Evolutionary conservation across 1,140 invertebrate species (phyloP), one percentile per base, ranked within the genome.

Genomic region (Zaprionus lachaisei): DNA sequence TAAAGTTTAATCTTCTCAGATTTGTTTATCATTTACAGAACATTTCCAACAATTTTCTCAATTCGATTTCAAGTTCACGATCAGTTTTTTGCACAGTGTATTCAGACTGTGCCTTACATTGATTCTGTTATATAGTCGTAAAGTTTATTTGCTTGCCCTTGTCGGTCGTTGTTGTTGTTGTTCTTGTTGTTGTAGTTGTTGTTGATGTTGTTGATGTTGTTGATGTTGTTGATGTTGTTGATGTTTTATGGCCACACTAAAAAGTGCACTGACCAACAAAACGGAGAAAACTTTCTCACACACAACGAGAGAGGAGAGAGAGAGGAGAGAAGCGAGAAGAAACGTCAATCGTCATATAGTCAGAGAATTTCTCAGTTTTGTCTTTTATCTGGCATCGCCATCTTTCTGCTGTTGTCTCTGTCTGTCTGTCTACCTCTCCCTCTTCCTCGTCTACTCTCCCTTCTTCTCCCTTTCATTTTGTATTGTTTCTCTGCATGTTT

Each of bases 41-140:
- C 0, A n/a, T 41, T n/a, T 12, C 1, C 12, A 2, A 34, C 2
- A 34, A 37, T 11, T 38, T 20, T 47, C 7, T 20, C n/a, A 5
- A 0, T 2, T 38, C 1, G 37, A 0, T 38, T 47, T 17, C n/a
- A 17, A 47, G n/a, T n/a, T 47, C n/a, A 3, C 31, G 9, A 17
- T 9, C n/a, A 3, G n/a, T 24, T 12, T 63, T 76, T 72, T 7
- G 61, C 28, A 6, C 44, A 71, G 72, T 75, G 72, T 64, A 41
- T 1, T 2, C 31, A 49, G 31, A 28, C 79, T 67, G 70, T 82
- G 83, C 67, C 83, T 89, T 86, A 89, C 83, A 89, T 89, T 87
- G 83, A 89, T 89, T 83, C 84, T 89, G 84, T 81, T 87, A 87
- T 89, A 83, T 83, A 78, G 81, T 87, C 83, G 83, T 87, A 87